Base-by-base conservation (phyloP, 2,888 invertebrate species). In the Nomada fucata region DNA sequence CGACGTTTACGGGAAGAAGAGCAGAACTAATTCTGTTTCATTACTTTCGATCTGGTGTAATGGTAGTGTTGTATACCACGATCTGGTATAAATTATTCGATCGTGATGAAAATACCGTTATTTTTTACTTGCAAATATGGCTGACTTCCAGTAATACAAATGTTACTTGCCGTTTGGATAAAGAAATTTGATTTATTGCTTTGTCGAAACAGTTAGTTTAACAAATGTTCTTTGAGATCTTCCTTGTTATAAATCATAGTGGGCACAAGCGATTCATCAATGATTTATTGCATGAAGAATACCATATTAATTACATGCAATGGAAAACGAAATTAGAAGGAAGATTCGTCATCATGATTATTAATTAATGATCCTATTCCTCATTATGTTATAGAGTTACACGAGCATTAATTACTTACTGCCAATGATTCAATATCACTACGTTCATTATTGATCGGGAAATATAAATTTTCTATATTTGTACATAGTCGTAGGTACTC, bases 1-100 rank as follows among this genome's bases (percentile, higher is more conserved):
- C 76, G 73, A 47, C 42, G 42, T n/a, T 65, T 13, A 52, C 7
- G 15, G 50, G 57, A 29, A 52, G 20, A 36, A 55, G 20, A 70
- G 47, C 5, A n/a, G 13, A 2, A 36, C 10, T 23, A 23, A 57
- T 61, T 55, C 11, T 36, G 42, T 18, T 42, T 47, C 11, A n/a
- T n/a, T 42, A 11, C 44, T 47, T 72, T 57, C 36, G 15, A 15
- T 10, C 2, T 18, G 2, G 5, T 3, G 2, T 29, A 26, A 76
- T 26, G 2, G 2, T n/a, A 13, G 50, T 26, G 23, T 47, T 42
- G 18, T 10, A 13, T 59, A 15, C 2, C 7, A 23, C 55, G 26
- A 23, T 20, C 13, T 15, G 29, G 2, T 29, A 36, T 47, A 52
- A 74, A 60, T 59, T 20, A n/a, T 10, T n/a, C 1, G 11, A n/a